Evolutionary conservation across 2,113 vertebrate species (phyloP).

Genomic region (Catharus minimus): DNA sequence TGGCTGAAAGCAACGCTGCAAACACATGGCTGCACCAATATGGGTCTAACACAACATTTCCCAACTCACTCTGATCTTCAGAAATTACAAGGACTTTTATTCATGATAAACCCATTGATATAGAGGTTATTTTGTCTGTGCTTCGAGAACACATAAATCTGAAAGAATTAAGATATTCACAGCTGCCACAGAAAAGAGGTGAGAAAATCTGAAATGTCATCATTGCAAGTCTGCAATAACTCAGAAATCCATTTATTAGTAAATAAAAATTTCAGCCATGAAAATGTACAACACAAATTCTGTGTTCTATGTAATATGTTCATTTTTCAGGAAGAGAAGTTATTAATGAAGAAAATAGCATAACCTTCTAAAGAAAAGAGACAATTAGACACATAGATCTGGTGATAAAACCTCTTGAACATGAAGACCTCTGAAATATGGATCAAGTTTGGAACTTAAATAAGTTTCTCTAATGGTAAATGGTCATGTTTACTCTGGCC

Average conservation of each 20-base stretch:
- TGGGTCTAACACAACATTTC: neutral
- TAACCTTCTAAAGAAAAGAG: neutral
- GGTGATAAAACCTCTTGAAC: neutral
- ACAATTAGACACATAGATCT: neutral
- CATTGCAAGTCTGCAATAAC: neutral
- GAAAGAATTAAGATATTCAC: neutral
- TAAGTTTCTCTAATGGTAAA: neutral
- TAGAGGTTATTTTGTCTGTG: neutral
- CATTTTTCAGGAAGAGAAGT: neutral
- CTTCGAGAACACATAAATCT: neutral
- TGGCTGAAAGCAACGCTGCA: neutral
- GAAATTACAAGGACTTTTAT: neutral
- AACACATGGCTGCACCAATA: rapidly evolving
- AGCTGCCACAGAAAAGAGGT: neutral
- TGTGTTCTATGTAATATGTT: neutral
- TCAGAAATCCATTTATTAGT: neutral
- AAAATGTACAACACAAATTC: neutral
- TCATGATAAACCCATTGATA: neutral
- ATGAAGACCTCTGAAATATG: neutral
- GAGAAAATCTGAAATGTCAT: neutral
- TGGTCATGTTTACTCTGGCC: neutral
- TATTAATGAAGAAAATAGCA: neutral
- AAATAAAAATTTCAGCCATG: neutral
- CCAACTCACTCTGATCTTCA: neutral
- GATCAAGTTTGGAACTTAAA: neutral